Base-by-base conservation (phyloP, 2,113 vertebrate genomes). In the Thalassoma bifasciatum region DNA sequence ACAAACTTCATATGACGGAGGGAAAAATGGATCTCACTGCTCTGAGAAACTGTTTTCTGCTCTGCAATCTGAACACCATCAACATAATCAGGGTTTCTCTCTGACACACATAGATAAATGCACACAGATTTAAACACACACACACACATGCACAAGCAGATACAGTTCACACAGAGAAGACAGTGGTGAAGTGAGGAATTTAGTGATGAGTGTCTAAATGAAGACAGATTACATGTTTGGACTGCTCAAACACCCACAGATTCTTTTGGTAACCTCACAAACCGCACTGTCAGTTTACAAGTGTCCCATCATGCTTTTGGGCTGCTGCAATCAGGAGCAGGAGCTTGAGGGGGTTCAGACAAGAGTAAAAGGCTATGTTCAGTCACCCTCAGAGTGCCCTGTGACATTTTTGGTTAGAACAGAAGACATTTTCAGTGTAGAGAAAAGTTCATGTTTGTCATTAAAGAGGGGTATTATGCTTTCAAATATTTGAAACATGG, bases 221-320 rank as follows among this genome's bases (percentile, higher is more conserved):
- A 85, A 87, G 78, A 90, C 80, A 85, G 80, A 90, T 89, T 81
- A 72, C 58, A 88, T 71, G 83, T 83, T 83, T 77, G 58, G 76
- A 74, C 83, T 67, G 50, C 24, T 76, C 26, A 58, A 77, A 57
- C 68, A 84, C 71, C 59, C 77, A 76, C 38, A 85, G 40, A 89
- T 79, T 86, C 66, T 77, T 81, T 10, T 80, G 85, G 79, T 64
- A 85, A 82, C 82, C 86, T 77, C 82, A 64, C 26, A 44, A 72
- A 79, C 88, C 85, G 47, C 64, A 24, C 57, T 82, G 84, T 88
- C 83, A 75, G 78, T 47, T 69, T 76, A 72, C 61, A 75, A 75
- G 82, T 76, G 58, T 86, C 86, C 83, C 81, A 78, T 86, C 80
- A 87, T 88, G 78, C 86, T 78, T 88, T 57, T 79, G 77, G 53